These are phyloP conservation scores for Keiferia lycopersicella DNA, from an alignment of 2,888 invertebrate genomes.

Conservation along the genomic window DNA sequence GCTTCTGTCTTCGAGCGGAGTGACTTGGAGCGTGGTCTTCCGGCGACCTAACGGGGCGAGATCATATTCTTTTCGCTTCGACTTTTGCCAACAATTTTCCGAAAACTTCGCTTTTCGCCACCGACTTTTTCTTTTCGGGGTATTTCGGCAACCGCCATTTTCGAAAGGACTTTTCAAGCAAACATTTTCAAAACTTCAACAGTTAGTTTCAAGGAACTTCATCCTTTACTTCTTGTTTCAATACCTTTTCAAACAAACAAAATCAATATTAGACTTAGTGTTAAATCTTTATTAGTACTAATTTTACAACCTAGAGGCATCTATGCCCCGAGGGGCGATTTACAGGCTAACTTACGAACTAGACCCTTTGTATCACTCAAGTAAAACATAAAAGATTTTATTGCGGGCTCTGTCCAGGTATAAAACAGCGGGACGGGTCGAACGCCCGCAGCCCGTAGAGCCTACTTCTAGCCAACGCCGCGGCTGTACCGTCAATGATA, in stretches of 20 bases:
- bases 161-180: slow-evolving; percentile 73
- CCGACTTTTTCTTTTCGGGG: slow-evolving; percentile 53
- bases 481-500: background rate
- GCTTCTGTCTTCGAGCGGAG: slow-evolving; percentile 58
- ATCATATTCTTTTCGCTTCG: slow-evolving; percentile 79
- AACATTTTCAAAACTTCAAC: slow-evolving; percentile 81
- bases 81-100: slow-evolving; percentile 52
- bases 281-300: slow-evolving; percentile 78
- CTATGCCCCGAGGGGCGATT: slow-evolving; percentile 54
- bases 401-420: slow-evolving; percentile 25
- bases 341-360: slow-evolving; percentile 70
- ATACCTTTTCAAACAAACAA: slow-evolving; percentile 92
- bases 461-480: background rate
- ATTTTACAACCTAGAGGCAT: slow-evolving; percentile 74
- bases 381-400: slow-evolving; percentile 42
- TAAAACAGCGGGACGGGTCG: slow-evolving; percentile 26
- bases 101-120: slow-evolving; percentile 57
- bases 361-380: slow-evolving; percentile 60
- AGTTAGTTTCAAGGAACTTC: slow-evolving; percentile 83
- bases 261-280: slow-evolving; percentile 84
- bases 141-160: slow-evolving; percentile 69
- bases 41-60: slow-evolving; percentile 51
- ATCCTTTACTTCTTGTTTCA: slow-evolving; percentile 92
- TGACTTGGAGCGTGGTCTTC: slow-evolving; percentile 62
- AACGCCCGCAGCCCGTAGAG: slow-evolving; percentile 23